Percentiles rank a stretch among this genome's conserved stretches.
These are phyloP conservation scores for Sigmodon hispidus DNA, from an alignment of 2,113 vertebrate species.

Conservation along the genomic window DNA sequence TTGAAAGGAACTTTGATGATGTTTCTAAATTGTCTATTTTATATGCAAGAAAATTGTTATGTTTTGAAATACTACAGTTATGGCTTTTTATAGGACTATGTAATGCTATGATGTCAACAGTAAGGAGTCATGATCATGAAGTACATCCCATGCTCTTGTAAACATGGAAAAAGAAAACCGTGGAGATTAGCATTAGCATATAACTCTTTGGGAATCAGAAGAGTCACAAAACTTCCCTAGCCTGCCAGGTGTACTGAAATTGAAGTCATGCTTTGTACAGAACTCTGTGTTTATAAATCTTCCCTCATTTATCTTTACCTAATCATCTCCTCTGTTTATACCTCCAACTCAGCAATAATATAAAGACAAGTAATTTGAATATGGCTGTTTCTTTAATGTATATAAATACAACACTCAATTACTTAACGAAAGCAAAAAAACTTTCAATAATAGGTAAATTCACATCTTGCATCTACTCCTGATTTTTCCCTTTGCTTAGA, in stretches of 20 bases:
- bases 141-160: background rate
- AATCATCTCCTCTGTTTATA: rapidly evolving
- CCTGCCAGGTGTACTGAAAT: rapidly evolving
- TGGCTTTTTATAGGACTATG: background rate
- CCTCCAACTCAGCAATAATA: too few relatives aligned
- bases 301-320: background rate
- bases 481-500: background rate
- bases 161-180: background rate
- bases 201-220: background rate
- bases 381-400: background rate
- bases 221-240: rapidly evolving
- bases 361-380: background rate
- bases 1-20: background rate
- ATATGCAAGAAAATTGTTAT: background rate
- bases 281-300: background rate
- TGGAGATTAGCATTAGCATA: background rate
- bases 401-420: background rate
- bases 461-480: background rate
- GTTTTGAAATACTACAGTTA: background rate
- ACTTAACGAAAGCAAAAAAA: background rate
- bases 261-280: background rate
- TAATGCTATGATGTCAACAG: background rate
- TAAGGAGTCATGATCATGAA: background rate
- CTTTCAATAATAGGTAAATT: background rate
- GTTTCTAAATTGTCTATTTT: background rate